Evolutionary conservation across 2,797 vertebrate genomes (phyloP).

Genomic region (Rhinogobio ventralis): DNA sequence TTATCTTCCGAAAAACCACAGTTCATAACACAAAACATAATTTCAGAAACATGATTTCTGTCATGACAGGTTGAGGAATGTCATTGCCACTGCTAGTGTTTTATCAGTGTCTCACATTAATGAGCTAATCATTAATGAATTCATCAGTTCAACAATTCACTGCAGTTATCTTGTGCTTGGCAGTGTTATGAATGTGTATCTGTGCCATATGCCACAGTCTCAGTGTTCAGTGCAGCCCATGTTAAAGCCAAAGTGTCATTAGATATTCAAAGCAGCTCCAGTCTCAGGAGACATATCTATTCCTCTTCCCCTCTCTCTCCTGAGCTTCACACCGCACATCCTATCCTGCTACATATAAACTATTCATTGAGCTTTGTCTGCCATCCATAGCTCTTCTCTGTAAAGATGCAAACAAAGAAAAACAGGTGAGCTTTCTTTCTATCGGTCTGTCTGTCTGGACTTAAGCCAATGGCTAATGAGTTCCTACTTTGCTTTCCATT

Average conservation of each 20-base stretch:
- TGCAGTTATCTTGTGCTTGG: not conserved
- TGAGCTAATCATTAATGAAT: not conserved
- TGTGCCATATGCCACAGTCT: conserved; percentile 61
- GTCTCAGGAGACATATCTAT: conserved; percentile 80
- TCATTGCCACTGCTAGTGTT: not conserved
- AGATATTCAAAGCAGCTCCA: conserved; percentile 84
- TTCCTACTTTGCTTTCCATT: not conserved
- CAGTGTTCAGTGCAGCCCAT: conserved; percentile 71
- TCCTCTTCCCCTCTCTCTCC: conserved; percentile 70
- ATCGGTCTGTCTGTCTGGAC: conserved; percentile 22
- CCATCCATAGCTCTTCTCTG: conserved; percentile 72
- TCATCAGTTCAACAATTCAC: not conserved
- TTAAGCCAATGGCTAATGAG: not conserved
- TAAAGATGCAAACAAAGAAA: conserved; percentile 71
- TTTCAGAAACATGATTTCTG: not conserved
- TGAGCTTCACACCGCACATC: conserved; percentile 70
- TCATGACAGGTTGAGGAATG: not conserved
- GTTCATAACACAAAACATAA: not conserved
- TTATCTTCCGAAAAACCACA: not conserved
- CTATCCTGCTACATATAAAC: conserved; percentile 85
- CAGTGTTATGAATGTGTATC: conserved; percentile 55
- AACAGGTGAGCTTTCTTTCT: conserved; percentile 61
- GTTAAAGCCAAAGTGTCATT: conserved; percentile 82
- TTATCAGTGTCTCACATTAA: not conserved
- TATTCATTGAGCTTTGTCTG: conserved; percentile 87